Base-by-base conservation (phyloP, 1,140 invertebrate species). In the Saxidomus purpurata region DNA sequence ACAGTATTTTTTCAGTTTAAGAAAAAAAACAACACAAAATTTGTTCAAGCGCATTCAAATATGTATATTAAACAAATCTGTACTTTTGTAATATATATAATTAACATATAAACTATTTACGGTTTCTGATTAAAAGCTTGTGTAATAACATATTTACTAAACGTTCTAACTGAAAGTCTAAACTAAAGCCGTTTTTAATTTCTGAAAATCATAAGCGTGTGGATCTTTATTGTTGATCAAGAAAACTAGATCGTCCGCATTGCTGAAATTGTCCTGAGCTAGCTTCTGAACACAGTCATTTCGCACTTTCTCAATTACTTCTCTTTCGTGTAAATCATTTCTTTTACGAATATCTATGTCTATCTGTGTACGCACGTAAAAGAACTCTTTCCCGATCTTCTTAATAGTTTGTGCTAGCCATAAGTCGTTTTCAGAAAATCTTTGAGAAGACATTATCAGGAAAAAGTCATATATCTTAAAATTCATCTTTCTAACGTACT, bases 341-440 rank as follows among this genome's bases (percentile, higher is more conserved):
- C 52, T 55, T 22, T 79, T 79, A 17, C 22, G 11, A 28, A 79
- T 31, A 47, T 79, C 76, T 79, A 47, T 40, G 15, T 49, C 38
- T 25, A 79, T 36, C 40, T 79, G 38, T 25, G 76, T 49, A 47
- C 76, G 76, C 0, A 79, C 22, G 47, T 38, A 79, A 25, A 79
- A 47, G 28, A 79, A 79, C n/a, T 15, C 38, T 79, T 49, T 79
- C 43, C 76, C 76, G 8, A 9, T 49, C 25, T 43, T 31, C 8
- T 49, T 31, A 47, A 79, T 22, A 15, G 38, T 49, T 49, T 49
- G 13, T 22, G 76, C 40, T 17, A 79, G 43, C 76, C 76, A 79
- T 25, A 49, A 3, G 28, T 79, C 76, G 25, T 79, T 79, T 47
- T 49, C 76, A 13, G 76, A 49, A 28, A 79, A 47, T 47, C 76